Conservation (phyloP, 1,140 invertebrate species). For the Cylas formicarius region DNA sequence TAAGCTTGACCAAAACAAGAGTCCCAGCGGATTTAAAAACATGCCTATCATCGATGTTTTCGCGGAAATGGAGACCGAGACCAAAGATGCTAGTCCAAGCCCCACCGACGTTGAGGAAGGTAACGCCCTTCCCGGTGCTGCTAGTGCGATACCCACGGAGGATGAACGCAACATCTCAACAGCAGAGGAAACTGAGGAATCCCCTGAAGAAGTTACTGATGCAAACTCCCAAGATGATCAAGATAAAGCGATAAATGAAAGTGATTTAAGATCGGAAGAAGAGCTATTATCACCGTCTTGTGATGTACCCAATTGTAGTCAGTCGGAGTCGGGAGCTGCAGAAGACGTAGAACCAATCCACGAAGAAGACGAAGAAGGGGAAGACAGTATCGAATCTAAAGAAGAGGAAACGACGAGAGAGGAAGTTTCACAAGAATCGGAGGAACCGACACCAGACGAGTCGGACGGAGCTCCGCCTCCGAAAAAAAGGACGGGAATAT, state of each 20-base stretch:
- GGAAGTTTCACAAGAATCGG: background rate
- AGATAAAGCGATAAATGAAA: background rate
- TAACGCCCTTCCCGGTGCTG: background rate
- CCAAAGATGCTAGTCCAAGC: background rate
- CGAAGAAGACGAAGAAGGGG: slow-evolving; percentile 9
- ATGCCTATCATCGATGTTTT: slow-evolving; percentile 28
- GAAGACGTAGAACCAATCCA: background rate
- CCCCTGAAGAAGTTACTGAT: background rate
- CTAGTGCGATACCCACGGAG: too few relatives aligned
- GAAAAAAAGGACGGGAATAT: slow-evolving; percentile 23
- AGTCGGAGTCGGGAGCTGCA: too few relatives aligned
- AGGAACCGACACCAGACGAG: background rate
- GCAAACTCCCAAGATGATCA: slow-evolving; percentile 4
- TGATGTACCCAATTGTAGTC: too few relatives aligned
- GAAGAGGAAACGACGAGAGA: background rate
- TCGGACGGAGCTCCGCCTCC: background rate
- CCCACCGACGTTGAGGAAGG: background rate
- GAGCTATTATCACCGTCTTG: too few relatives aligned
- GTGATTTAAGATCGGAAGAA: background rate
- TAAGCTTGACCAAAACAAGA: slow-evolving; percentile 5
- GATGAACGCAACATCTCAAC: background rate
- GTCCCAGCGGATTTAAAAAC: slow-evolving; percentile 15
- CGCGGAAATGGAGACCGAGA: slow-evolving; percentile 8
- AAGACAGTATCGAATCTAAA: too few relatives aligned
- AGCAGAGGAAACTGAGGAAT: background rate